Evolutionary conservation across 2,797 vertebrate genomes (phyloP), one percentile per base, ranked within the genome.

Genomic region (Lepus townsendii): DNA sequence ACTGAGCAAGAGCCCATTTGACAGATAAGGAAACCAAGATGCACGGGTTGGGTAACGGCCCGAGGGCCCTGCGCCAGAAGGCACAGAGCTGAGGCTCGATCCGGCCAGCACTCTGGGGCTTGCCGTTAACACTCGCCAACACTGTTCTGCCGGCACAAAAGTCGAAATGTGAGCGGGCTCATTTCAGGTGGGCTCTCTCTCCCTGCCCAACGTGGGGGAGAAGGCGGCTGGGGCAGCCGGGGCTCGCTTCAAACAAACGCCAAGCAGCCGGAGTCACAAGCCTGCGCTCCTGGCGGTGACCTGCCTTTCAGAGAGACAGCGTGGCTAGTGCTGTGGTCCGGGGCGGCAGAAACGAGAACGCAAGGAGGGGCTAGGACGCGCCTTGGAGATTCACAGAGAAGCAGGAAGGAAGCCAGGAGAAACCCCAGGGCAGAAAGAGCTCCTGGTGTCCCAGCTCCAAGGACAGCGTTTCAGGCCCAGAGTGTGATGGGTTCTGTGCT

Each of bases 121-220:
- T 22, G 22, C 42, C 50, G 0, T 1, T 30, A 42, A n/a, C 54
- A 24, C 38, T 17, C 1, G 0, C 7, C 13, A 30, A 13, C 11
- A 52, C 84, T 19, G 22, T 35, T 50, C 13, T 7, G 62, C 9
- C 26, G 69, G 20, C 17, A 38, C 13, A 17, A 54, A 76, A 7
- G 30, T 6, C 4, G 32, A 32, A 87, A 26, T 32, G 0, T 0
- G 77, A 63, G 52, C 19, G 19, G 65, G 24, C 63, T 54, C 12
- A 7, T 13, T 12, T 35, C 20, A 22, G 16, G 62, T 5, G 38
- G 57, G 52, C 24, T 52, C 52, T 54, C 75, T 32, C 60, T 42
- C 60, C 77, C 69, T 10, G 10, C 52, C 9, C 24, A 60, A 13
- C 2, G 27, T 76, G 75, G 9, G 32, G 19, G 32, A 63, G 73